phyloP scores from a whole-genome alignment of 1,140 invertebrate genomes.

The Drosophila simulans region DNA sequence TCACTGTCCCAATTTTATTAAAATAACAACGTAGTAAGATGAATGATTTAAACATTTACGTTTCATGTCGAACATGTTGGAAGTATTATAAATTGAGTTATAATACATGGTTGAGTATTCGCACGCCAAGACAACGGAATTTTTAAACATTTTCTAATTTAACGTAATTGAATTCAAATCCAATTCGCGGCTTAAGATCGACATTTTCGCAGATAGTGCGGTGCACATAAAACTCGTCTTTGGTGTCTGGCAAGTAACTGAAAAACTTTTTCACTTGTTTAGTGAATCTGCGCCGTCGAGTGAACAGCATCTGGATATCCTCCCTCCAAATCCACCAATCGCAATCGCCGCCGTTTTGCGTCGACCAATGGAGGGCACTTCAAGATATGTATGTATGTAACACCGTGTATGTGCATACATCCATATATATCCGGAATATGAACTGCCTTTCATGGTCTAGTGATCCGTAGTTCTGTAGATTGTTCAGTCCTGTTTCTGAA shows the following conservation, averaged over 20 bases:
- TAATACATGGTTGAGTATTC: constrained; percentile 29
- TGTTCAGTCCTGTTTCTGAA: background rate
- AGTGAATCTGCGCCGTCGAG: constrained; percentile 2
- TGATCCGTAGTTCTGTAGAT: constrained; percentile 1
- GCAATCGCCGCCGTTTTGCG: background rate
- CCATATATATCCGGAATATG: background rate
- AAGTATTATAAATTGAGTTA: constrained; percentile 26
- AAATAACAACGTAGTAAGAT: background rate
- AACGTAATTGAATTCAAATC: background rate
- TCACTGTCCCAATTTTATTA: background rate
- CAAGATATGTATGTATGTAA: background rate
- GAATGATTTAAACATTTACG: constrained; percentile 3
- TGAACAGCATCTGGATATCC: constrained; percentile 14
- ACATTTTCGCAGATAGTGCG: constrained; percentile 10
- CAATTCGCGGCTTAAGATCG: background rate
- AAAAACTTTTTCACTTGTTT: background rate
- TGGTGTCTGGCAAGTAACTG: constrained; percentile 33
- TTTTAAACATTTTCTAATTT: constrained; percentile 30
- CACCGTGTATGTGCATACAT: background rate
- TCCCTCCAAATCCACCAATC: constrained; percentile 30
- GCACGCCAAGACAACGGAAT: constrained; percentile 10
- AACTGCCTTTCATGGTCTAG: constrained; percentile 3
- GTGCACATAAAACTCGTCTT: constrained; percentile 9
- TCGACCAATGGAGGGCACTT: constrained; percentile 15
- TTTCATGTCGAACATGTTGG: constrained; percentile 29